Base-by-base conservation (phyloP, 92 coral and sea anemone species). In the Anthopleura xanthogrammica region DNA sequence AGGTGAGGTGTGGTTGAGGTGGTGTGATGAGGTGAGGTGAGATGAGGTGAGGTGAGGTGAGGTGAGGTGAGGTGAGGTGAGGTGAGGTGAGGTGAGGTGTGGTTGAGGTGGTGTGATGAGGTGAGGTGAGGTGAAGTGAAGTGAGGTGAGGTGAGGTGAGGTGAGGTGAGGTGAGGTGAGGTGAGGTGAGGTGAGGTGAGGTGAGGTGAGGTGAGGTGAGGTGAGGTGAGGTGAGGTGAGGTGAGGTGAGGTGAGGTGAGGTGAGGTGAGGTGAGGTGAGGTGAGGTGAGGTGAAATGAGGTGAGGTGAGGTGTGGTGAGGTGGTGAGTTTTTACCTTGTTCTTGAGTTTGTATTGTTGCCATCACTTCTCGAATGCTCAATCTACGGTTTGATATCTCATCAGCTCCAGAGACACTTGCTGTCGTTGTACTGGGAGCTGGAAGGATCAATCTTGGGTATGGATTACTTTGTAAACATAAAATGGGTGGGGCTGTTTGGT, bases 341-440 rank as follows among this genome's bases (percentile, higher is more conserved):
- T 68, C 74, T 24, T 24, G 74, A 1, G 22, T 0, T 41, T 78
- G 82, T 40, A 78, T 55, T 36, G 64, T 60, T 16, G 58, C 82
- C 60, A 78, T 40, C n/a, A 78, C 43, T 60, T 78, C 64, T 36
- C 43, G 13, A 16, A 78, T 17, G 12, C 72, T 60, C 60, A 60
- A 11, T 29, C n/a, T 78, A n/a, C 64, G 68, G 6, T 3, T n/a
- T 22, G 20, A 66, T 41, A 42, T 54, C 14, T 12, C 42, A 36
- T 68, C 74, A 24, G 41, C 42, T 9, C 70, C 36, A 62, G 29
- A 10, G 10, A 20, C 23, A 60, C 64, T 17, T 24, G 50, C 39
- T 22, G 43, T 78, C 83, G 60, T 54, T 19, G 75, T 77, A 17
- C 78, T 41, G 5, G 76, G 84, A 42, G 77, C 84, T 62, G 84